Base-by-base conservation (phyloP, 2,888 invertebrate genomes). In the Plebejus anna region DNA sequence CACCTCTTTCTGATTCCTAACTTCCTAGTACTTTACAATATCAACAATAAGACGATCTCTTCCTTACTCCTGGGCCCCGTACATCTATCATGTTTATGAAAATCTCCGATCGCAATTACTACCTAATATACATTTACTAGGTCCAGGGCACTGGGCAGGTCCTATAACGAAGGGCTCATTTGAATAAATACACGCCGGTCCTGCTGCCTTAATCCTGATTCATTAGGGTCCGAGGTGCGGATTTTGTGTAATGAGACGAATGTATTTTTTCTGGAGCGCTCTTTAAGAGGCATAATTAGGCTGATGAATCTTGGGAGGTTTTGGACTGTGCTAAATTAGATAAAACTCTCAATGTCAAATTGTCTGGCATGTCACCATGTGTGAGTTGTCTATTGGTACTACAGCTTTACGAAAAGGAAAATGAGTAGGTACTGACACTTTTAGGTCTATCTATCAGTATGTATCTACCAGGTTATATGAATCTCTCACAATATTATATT, bases 131-230 rank as follows among this genome's bases (percentile, higher is more conserved):
- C 79, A 80, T 79, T 79, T 79, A 78, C 76, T 77, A 22, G 76
- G 72, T 77, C 47, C 75, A 77, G 78, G 75, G 77, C 78, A 76
- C 75, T 77, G 78, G 75, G 77, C 78, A 76, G 75, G 77, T 77
- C 79, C 80, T 80, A 81, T 88, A 89, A 89, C 89, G 88, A 88
- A 86, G 85, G 78, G 78, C 82, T 88, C 87, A 89, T 90, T 89
- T 89, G 84, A 89, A 90, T 90, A 88, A 86, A 86, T 84, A 87
- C 85, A 86, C 82, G 83, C 82, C 79, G 82, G 82, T 82, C 79
- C 81, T 84, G 84, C 83, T 82, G 80, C 81, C 78, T 80, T 83
- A 83, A 82, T 83, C 81, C 83, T 86, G 89, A 89, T 89, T 90
- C 89, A 90, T 89, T 89, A 86, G 82, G 80, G 80, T 79, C 75